Evolutionary conservation across 53 echinoderm and acorn worm species (phyloP).

Genomic region (Temnopleurus reevesii): DNA sequence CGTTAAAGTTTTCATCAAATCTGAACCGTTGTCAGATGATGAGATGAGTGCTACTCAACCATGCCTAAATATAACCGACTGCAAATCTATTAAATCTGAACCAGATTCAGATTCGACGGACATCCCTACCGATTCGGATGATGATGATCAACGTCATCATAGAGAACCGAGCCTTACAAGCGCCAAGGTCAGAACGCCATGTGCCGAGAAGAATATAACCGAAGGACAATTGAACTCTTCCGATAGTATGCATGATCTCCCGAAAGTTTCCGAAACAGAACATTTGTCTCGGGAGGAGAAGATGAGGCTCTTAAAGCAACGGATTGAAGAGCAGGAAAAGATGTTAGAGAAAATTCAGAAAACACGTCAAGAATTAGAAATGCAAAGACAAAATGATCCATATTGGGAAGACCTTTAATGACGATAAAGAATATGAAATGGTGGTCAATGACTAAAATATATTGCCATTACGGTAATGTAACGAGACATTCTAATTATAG

Average conservation of each 20-base stretch:
- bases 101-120: not conserved
- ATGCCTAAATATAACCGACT: not conserved
- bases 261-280: slow-evolving; percentile 15
- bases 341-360: not conserved
- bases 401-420: not conserved
- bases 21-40: slow-evolving; percentile 8
- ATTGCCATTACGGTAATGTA: no score
- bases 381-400: not conserved
- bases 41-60: not conserved
- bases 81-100: not conserved
- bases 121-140: not conserved
- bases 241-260: not conserved
- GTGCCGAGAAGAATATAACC: not conserved
- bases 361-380: not conserved
- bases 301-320: not conserved
- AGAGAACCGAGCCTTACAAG: no score
- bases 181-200: not conserved
- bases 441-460: no score
- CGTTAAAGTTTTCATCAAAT: not conserved
- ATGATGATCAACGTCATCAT: not conserved
- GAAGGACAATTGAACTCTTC: no score
- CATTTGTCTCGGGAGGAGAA: not conserved
- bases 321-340: not conserved
- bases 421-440: no score
- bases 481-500: no score